phyloP scores from a whole-genome alignment of 2,113 vertebrate species.

The Leucosticte australis region DNA sequence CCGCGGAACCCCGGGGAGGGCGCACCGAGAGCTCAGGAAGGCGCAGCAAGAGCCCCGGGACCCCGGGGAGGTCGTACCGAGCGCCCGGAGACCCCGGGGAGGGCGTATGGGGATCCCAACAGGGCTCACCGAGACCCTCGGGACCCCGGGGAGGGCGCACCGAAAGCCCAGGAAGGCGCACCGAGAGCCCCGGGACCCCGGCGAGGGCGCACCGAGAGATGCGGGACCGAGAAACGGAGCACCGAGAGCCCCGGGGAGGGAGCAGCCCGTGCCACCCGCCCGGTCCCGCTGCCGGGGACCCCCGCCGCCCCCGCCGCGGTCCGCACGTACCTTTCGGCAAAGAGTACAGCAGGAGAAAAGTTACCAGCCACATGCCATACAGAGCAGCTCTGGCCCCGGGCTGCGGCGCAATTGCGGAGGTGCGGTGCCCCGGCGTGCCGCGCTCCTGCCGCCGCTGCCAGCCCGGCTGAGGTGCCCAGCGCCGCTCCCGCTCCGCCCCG shows the following conservation, averaged over 20 bases:
- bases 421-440: slow-evolving; percentile 87
- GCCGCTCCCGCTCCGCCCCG: slow-evolving; percentile 73
- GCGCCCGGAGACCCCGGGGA: neutral
- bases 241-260: neutral
- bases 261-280: neutral
- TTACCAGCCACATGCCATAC: slow-evolving; percentile 99
- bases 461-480: slow-evolving; percentile 61
- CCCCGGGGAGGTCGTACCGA: neutral
- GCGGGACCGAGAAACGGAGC: neutral
- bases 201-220: neutral
- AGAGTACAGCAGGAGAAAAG: slow-evolving; percentile 98
- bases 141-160: neutral
- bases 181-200: neutral
- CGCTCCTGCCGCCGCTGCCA: slow-evolving; percentile 71
- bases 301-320: neutral
- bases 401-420: slow-evolving; percentile 88
- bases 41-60: neutral
- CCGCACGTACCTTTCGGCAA: slow-evolving; percentile 87
- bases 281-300: neutral
- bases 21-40: neutral
- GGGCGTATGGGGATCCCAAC: no score
- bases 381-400: slow-evolving; percentile 90
- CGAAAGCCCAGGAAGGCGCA: neutral
- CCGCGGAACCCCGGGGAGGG: neutral
- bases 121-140: neutral